phyloP scores from a whole-genome alignment of 35 echinoderm and acorn worm genomes.

The Chiridota heheva region DNA sequence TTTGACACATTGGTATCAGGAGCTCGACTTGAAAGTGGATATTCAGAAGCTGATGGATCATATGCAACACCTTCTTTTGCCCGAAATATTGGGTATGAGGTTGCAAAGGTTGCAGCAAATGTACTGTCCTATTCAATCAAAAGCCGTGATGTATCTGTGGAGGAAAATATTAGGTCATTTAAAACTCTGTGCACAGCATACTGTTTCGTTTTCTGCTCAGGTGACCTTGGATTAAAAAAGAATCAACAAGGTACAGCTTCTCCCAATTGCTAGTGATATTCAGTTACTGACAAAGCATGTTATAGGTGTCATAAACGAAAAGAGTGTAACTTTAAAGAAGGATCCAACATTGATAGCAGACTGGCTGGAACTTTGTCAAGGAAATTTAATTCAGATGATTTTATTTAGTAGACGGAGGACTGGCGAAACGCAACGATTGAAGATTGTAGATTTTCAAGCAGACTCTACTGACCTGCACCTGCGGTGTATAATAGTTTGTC shows the following conservation, averaged over 20 bases:
- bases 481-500: no score
- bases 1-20: conserved; percentile 38
- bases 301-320: not conserved
- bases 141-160: not conserved
- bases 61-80: conserved; percentile 51
- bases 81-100: conserved; percentile 37
- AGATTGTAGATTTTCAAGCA: conserved; percentile 19
- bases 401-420: conserved; percentile 50
- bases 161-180: conserved; percentile 31
- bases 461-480: no score
- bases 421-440: conserved; percentile 43
- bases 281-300: conserved; percentile 40
- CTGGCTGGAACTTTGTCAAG: conserved; percentile 48
- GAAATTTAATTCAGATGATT: conserved; percentile 16
- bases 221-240: not conserved
- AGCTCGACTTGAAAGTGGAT: conserved; percentile 12
- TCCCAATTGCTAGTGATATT: conserved; percentile 47
- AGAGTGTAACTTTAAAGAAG: not conserved
- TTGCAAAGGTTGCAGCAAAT: not conserved
- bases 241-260: conserved; percentile 24
- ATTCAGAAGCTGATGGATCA: not conserved
- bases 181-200: conserved; percentile 16
- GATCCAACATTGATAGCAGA: conserved; percentile 4
- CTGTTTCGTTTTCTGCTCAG: conserved; percentile 26
- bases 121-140: conserved; percentile 16